phyloP scores from a whole-genome alignment of 2,888 invertebrate genomes.

The Patella ulyssiponensis region DNA sequence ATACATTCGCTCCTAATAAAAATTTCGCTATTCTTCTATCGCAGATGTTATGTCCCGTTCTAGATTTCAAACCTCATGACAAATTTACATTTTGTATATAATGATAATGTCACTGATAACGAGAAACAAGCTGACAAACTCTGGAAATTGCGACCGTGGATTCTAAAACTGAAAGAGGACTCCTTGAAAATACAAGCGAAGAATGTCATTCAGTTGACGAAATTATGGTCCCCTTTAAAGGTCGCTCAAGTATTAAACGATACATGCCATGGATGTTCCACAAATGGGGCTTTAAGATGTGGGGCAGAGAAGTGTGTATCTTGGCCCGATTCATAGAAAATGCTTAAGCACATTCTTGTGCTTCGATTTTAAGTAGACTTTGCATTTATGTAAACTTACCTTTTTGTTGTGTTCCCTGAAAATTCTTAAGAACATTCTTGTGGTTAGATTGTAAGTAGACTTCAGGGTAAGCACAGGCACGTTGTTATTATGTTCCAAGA shows the following conservation, averaged over 20 bases:
- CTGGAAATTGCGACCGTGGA: conserved; percentile 32
- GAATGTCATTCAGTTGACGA: conserved; percentile 57
- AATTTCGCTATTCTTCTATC: conserved; percentile 24
- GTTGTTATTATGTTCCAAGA: too few relatives aligned
- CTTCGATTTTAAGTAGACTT: too few relatives aligned
- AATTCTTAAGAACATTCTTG: background rate
- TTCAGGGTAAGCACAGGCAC: background rate
- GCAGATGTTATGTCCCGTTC: conserved; percentile 33
- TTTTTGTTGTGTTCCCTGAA: conserved; percentile 25
- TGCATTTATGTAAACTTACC: too few relatives aligned
- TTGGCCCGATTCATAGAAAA: too few relatives aligned
- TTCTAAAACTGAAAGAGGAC: conserved; percentile 27
- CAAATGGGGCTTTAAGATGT: conserved; percentile 41
- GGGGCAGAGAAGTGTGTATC: conserved; percentile 10
- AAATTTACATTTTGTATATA: background rate
- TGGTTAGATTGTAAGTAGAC: conserved; percentile 10
- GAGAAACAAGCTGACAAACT: conserved; percentile 26
- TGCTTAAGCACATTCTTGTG: too few relatives aligned
- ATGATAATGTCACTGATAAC: conserved; percentile 21
- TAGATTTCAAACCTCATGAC: conserved; percentile 17
- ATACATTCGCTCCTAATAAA: conserved; percentile 32
- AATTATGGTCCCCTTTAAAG: conserved; percentile 60
- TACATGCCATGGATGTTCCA: conserved; percentile 37
- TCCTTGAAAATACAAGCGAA: conserved; percentile 48
- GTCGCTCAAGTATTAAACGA: conserved; percentile 37